Evolutionary conservation across 2,113 vertebrate genomes (phyloP).

Genomic region (Passer montanus): DNA sequence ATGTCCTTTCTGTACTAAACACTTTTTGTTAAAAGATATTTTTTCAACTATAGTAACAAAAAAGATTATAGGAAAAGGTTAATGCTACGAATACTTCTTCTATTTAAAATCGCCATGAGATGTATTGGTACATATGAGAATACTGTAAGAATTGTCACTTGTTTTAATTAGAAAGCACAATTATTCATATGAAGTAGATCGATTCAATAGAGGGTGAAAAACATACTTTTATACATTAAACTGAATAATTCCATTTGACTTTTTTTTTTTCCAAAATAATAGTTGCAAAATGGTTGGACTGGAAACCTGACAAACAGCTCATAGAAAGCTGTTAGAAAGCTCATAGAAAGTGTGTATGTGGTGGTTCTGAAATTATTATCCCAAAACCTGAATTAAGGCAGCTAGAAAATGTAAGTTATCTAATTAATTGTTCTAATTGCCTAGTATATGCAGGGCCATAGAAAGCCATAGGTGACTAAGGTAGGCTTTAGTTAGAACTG

Average conservation of each 20-base stretch:
- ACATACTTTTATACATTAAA: neutral
- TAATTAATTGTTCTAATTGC: neutral
- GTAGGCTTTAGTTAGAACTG: neutral
- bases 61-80: neutral
- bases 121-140: neutral
- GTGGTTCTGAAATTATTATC: neutral
- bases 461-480: neutral
- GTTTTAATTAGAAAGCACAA: neutral
- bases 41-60: neutral
- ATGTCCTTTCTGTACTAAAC: conserved; percentile 12
- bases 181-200: neutral
- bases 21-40: neutral
- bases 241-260: neutral
- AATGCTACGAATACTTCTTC: neutral
- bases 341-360: neutral
- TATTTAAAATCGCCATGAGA: neutral
- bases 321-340: neutral
- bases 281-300: neutral
- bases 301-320: neutral
- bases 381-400: neutral
- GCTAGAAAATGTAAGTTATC: neutral
- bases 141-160: neutral
- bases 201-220: neutral
- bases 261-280: rapidly evolving
- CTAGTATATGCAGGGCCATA: neutral